phyloP scores from a whole-genome alignment of 30 jellyfish, hydroid and myxozoan genomes.

The Morbakka virulenta region DNA sequence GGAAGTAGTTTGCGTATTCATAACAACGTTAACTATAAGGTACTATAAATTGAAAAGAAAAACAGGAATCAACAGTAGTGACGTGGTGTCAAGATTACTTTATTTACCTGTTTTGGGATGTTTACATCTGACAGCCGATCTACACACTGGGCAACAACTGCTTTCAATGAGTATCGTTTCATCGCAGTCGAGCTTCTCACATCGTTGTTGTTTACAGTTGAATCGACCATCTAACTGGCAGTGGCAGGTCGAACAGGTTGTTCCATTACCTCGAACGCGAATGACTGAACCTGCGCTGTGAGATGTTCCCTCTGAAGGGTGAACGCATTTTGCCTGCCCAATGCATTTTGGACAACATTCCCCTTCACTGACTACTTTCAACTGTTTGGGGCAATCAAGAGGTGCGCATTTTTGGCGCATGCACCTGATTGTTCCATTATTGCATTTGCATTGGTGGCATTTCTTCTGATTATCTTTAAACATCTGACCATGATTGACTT shows the following conservation, averaged over 20 bases:
- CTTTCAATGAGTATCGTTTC: constrained; percentile 21
- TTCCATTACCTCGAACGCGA: constrained; percentile 1
- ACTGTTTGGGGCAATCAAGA: constrained; percentile 22
- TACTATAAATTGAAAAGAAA: too few species aligned
- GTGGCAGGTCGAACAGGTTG: constrained; percentile 35
- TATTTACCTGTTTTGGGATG: constrained; percentile 51
- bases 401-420: constrained; percentile 25
- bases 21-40: too few species aligned
- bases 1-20: too few species aligned
- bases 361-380: constrained; percentile 41
- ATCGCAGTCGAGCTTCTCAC: constrained; percentile 36
- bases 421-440: constrained; percentile 53
- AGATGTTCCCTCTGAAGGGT: not conserved
- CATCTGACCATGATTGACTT: constrained; percentile 18
- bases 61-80: too few species aligned
- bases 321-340: not conserved
- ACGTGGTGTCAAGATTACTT: too few species aligned
- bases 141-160: constrained; percentile 71
- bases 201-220: constrained; percentile 15
- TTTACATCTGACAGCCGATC: constrained; percentile 48
- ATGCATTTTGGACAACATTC: constrained; percentile 73
- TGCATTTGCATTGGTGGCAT: constrained; percentile 53
- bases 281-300: constrained; percentile 10
- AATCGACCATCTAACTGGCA: constrained; percentile 42
- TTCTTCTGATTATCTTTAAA: constrained; percentile 24